Conservation (phyloP, 2,113 vertebrate genomes). For the Ancistrus triradiatus region DNA sequence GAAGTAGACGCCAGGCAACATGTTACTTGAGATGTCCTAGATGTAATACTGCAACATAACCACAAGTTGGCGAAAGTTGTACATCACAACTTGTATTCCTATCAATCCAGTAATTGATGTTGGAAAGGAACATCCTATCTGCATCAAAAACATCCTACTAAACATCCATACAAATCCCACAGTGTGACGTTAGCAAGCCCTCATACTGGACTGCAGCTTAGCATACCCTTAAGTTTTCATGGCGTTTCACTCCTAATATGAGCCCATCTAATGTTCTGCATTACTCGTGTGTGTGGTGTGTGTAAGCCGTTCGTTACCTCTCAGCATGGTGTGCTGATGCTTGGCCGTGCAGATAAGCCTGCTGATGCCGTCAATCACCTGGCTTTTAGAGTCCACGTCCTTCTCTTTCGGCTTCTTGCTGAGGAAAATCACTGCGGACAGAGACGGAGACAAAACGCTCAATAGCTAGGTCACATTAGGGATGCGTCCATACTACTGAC, state of each 20-base stretch:
- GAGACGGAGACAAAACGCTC: slow-evolving; percentile 16
- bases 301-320: slow-evolving; percentile 53
- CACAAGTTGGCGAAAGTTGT: no score
- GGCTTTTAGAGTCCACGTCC: slow-evolving; percentile 79
- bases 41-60: no score
- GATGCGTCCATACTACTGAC: no score
- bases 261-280: slow-evolving; percentile 8
- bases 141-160: no score
- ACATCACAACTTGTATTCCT: no score
- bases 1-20: no score
- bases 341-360: slow-evolving; percentile 84
- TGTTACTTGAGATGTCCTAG: no score
- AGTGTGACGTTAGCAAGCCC: no score
- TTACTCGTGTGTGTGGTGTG: slow-evolving; percentile 12
- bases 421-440: slow-evolving; percentile 76
- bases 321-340: slow-evolving; percentile 79
- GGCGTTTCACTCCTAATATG: background rate
- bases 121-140: no score
- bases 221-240: slow-evolving; percentile 10
- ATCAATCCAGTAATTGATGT: no score
- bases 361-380: slow-evolving; percentile 81
- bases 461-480: no score
- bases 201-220: background rate
- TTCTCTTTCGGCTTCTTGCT: slow-evolving; percentile 83
- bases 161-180: background rate